Conservation (phyloP, 2,888 invertebrate species). For the Eupelmus urozonus region DNA sequence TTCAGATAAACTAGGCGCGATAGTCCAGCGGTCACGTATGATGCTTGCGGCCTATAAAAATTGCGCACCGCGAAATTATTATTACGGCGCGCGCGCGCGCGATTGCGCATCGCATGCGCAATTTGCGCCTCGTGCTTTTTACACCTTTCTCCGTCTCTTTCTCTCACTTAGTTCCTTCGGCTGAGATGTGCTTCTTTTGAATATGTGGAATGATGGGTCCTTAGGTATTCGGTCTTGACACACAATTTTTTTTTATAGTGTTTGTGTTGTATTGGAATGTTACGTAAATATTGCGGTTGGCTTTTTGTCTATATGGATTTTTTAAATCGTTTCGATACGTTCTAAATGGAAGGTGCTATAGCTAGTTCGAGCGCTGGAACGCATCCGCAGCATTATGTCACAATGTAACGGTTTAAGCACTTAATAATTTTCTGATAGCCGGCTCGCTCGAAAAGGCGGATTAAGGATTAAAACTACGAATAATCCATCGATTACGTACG, state of each 20-base stretch:
- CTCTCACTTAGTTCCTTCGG: background rate
- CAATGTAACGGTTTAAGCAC: background rate
- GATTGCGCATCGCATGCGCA: constrained; percentile 19
- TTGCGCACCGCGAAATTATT: constrained; percentile 31
- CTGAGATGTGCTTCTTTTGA: no score
- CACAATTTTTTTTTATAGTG: no score
- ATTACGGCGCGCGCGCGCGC: background rate
- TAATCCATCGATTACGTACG: no score
- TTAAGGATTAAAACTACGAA: no score
- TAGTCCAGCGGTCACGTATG: background rate
- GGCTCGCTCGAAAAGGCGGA: no score
- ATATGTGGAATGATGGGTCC: no score
- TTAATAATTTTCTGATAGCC: no score
- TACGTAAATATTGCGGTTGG: no score
- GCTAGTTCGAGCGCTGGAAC: background rate
- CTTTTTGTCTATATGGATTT: no score
- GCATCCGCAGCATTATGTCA: background rate
- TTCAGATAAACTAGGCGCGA: constrained; percentile 3
- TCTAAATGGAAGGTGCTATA: background rate
- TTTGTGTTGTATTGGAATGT: no score
- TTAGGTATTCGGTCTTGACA: no score
- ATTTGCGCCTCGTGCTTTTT: constrained; percentile 25
- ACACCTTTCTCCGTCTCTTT: constrained; percentile 8
- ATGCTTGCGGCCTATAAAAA: constrained; percentile 15
- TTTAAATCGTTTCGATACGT: no score